Conservation (phyloP, 2,888 invertebrate species). For the Sarcophaga carnaria region DNA sequence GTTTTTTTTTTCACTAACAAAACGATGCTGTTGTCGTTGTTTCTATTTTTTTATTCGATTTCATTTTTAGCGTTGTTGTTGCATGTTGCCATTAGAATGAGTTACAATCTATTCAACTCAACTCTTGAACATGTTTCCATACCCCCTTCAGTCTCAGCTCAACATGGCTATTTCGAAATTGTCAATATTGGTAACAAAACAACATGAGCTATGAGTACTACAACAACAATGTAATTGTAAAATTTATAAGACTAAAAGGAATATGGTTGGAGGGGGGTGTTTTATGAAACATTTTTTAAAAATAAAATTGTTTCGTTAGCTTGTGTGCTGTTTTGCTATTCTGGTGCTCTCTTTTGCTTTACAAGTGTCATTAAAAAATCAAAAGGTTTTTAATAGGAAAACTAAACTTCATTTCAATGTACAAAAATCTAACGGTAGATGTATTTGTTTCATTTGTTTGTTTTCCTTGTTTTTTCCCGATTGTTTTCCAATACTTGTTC, state of each 20-base stretch:
- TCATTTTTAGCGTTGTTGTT: constrained; percentile 37
- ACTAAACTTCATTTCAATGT: constrained; percentile 24
- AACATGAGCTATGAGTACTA: constrained; percentile 10
- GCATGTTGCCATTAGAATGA: constrained; percentile 43
- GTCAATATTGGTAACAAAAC: constrained; percentile 61
- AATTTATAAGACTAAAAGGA: constrained; percentile 12
- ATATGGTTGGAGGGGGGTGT: neutral
- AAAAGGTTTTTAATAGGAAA: constrained; percentile 35
- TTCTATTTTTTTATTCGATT: constrained; percentile 41
- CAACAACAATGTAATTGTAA: constrained; percentile 10
- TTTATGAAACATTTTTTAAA: neutral
- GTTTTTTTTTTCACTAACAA: constrained; percentile 4
- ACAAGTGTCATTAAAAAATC: constrained; percentile 51
- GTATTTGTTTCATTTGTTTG: neutral
- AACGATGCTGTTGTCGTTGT: constrained; percentile 10
- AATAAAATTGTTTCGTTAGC: constrained; percentile 26
- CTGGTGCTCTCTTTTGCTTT: neutral
- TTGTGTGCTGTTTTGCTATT: neutral
- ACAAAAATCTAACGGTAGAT: neutral
- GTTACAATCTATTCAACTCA: constrained; percentile 58
- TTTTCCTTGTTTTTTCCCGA: no score
- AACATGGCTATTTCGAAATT: constrained; percentile 53
- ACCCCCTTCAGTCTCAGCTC: neutral
- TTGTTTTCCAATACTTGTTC: no score
- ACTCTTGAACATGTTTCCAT: constrained; percentile 1